phyloP scores from a whole-genome alignment of 2,797 vertebrate genomes.

The Pelochelys cantorii region DNA sequence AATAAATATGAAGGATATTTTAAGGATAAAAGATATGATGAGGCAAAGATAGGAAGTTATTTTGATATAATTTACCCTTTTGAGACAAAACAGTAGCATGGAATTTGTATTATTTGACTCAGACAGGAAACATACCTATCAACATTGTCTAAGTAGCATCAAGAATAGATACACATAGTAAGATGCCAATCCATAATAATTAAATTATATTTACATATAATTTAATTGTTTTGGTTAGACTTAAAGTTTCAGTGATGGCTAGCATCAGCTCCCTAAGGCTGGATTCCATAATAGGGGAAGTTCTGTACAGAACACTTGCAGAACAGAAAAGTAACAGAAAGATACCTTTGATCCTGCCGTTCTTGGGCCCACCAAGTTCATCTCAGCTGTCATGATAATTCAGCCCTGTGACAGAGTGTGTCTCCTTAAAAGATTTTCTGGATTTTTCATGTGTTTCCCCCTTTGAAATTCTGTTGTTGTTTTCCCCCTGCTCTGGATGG shows the following conservation, averaged over 20 bases:
- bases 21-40: neutral
- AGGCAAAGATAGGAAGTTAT: constrained; percentile 24
- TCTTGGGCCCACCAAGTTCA: neutral
- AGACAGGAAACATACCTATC: constrained; percentile 34
- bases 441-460: rapidly evolving
- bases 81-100: neutral
- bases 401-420: neutral
- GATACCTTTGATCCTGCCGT: constrained; percentile 17
- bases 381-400: neutral
- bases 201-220: neutral
- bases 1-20: neutral
- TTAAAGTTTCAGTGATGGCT: neutral
- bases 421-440: neutral
- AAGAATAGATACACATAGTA: neutral
- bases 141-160: neutral
- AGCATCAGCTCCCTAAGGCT: constrained; percentile 5
- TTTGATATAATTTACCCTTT: constrained; percentile 13
- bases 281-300: constrained; percentile 12
- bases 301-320: neutral
- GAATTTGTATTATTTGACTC: constrained; percentile 22
- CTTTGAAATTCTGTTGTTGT: neutral
- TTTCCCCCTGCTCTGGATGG: neutral
- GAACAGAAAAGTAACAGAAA: constrained; percentile 9
- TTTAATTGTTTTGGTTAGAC: constrained; percentile 18
- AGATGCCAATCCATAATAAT: constrained; percentile 36